Evolutionary conservation across 2,888 invertebrate species (phyloP), one percentile per base, ranked within the genome.

Genomic region (Conistra vaccinii): DNA sequence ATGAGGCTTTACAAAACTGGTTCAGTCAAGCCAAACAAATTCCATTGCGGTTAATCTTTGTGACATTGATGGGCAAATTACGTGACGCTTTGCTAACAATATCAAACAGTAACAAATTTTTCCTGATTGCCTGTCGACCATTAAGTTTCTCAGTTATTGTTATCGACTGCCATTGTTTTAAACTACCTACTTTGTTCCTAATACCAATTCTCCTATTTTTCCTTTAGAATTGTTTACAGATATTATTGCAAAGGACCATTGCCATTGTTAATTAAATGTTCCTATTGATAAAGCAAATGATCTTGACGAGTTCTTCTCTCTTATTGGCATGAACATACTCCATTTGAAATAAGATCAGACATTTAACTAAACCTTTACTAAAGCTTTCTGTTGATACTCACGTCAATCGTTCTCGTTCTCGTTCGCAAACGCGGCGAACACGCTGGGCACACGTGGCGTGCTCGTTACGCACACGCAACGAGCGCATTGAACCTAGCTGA

Each of bases 11-110:
- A 10, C 35, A 53, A 62, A 73, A 23, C 42, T 10, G 0, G n/a
- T 20, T 26, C 1, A 55, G 5, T 45, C 45, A 55, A n/a, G 45
- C 29, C 17, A 74, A 26, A n/a, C 58, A 23, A 78, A 57, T 79
- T 26, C 9, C 23, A 23, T 32, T 48, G n/a, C 35, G 1, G 23
- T 60, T 60, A 20, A 26, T 58, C 23, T n/a, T 35, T 51, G 9
- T 51, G 80, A 60, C 80, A 60, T 71, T 76, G 75, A 79, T 45
- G 12, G 14, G 2, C 20, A 72, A 61, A 72, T 71, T 45, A 80
- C 45, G 6, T 53, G 60, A 45, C 2, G 73, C 60, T n/a, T 60
- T 60, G 26, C 32, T 26, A 55, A 55, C n/a, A 80, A 80, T 26
- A 55, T 48, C n/a, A 80, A 80, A 55, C 29, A 26, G 23, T n/a